A percentile compares a stretch with the other conserved stretches of the same genome.
Evolutionary conservation across 2,888 invertebrate species (phyloP).

Genomic region (Altica lythri): DNA sequence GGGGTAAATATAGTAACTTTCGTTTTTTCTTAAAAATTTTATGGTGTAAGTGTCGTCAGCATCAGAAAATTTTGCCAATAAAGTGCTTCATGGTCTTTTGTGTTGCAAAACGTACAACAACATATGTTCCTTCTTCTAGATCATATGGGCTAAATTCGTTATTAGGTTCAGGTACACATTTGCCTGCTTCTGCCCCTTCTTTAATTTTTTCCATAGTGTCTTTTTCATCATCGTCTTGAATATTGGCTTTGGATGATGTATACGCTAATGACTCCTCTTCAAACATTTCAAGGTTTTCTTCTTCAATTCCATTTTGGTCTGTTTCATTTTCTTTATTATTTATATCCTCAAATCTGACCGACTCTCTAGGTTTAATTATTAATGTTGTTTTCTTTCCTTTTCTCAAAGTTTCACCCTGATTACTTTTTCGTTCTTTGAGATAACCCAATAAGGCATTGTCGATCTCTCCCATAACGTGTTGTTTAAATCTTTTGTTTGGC

Average conservation of each 20-base stretch:
- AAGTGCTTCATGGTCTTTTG: slow-evolving; percentile 9
- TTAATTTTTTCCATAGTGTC: background rate
- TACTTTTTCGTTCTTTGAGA: background rate
- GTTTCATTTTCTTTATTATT: slow-evolving; percentile 4
- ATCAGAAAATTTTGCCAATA: slow-evolving; percentile 8
- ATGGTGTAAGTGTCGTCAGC: slow-evolving; percentile 1
- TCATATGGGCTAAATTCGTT: slow-evolving; percentile 8
- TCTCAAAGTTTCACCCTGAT: background rate
- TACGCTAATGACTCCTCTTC: background rate
- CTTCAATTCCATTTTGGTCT: slow-evolving; percentile 1
- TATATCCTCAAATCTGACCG: background rate
- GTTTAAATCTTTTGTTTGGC: too few species aligned
- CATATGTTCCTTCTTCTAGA: slow-evolving; percentile 10
- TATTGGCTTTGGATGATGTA: slow-evolving; percentile 5
- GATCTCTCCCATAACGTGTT: too few species aligned
- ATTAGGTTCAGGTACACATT: slow-evolving; percentile 8
- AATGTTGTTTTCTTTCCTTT: slow-evolving; percentile 5
- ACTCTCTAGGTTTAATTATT: slow-evolving; percentile 8
- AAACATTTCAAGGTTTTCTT: background rate
- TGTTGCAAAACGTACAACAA: slow-evolving; percentile 5
- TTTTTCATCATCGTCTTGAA: slow-evolving; percentile 1
- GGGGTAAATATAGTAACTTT: too few species aligned
- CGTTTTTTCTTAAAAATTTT: slow-evolving; percentile 8
- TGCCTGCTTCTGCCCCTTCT: slow-evolving; percentile 2
- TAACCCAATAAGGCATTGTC: slow-evolving; percentile 1